These are phyloP conservation scores for Anastrepha ludens DNA, from an alignment of 1,140 invertebrate genomes.

Conservation along the genomic window DNA sequence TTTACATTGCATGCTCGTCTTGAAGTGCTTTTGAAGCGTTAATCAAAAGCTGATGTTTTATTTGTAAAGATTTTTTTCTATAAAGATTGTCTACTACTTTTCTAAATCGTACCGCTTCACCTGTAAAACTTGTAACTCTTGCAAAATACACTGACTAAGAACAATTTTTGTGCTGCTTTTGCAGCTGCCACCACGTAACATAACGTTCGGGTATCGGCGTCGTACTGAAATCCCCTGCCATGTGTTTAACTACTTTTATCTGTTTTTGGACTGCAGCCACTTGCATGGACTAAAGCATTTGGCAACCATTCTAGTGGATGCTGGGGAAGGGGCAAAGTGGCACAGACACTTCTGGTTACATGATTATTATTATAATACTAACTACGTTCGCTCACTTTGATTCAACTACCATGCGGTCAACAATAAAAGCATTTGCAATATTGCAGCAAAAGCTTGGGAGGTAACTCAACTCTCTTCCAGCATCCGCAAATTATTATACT, in stretches of 20 bases:
- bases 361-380: background rate
- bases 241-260: constrained; percentile 28
- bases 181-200: background rate
- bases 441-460: background rate
- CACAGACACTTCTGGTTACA: too few species aligned
- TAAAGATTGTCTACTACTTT: too few species aligned
- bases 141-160: background rate
- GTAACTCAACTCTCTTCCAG: background rate
- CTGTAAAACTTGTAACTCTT: background rate
- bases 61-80: too few species aligned
- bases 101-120: background rate
- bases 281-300: background rate
- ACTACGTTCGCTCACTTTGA: background rate
- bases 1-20: too few species aligned
- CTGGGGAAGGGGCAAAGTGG: too few species aligned
- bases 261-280: background rate
- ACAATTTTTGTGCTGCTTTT: background rate
- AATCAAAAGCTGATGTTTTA: too few species aligned
- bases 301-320: background rate
- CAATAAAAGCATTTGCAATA: background rate
- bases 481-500: background rate
- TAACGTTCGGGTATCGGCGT: background rate
- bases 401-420: background rate
- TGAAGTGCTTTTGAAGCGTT: too few species aligned
- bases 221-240: background rate